Evolutionary conservation across 2,113 vertebrate species (phyloP), one percentile per base, ranked within the genome.

Genomic region (Leiothrix lutea): DNA sequence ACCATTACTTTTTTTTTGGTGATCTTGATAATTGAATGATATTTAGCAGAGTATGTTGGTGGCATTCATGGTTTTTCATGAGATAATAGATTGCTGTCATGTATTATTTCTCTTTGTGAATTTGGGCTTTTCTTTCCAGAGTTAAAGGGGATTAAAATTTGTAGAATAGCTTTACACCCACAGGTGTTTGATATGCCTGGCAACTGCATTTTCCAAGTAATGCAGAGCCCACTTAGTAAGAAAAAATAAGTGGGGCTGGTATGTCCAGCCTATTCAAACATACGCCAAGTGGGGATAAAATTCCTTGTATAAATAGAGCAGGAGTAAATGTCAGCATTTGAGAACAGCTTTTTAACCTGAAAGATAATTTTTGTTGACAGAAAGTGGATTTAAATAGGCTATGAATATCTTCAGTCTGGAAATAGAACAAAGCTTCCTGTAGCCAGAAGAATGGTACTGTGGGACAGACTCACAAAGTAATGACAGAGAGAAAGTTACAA

Each of bases 221-320:
- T 67, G 70, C 48, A 51, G 82, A 90, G 45, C 40, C 36, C 40
- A 64, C 57, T 77, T 83, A 66, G 74, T 38, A 67, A 79, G 40
- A 85, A 90, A 56, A 94, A 91, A 73, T 69, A 78, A 91, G 80
- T 70, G 42, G 65, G 33, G 15, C 64, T 90, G 79, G 31, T 70
- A 73, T 92, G 78, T 73, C 50, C 26, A 60, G 48, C 35, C 50
- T 72, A 56, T 67, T 84, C 69, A 89, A 70, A 72, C n/a, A 73
- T 67, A 56, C 0, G 20, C 80, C 45, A 80, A 69, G 69, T 70
- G 64, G 62, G 50, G 45, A 57, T 89, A 87, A 86, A 77, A 80
- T 89, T 95, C 69, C 73, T 36, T 73, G 6, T 94, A 86, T 92
- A 92, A 94, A 94, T 92, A 95, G 79, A 82, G 51, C 67, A 92